A percentile compares a stretch with the other conserved stretches of the same genome.
These are phyloP conservation scores for Spatulosminthurus flaviceps DNA, from an alignment of 2,888 invertebrate genomes.

Conservation along the genomic window DNA sequence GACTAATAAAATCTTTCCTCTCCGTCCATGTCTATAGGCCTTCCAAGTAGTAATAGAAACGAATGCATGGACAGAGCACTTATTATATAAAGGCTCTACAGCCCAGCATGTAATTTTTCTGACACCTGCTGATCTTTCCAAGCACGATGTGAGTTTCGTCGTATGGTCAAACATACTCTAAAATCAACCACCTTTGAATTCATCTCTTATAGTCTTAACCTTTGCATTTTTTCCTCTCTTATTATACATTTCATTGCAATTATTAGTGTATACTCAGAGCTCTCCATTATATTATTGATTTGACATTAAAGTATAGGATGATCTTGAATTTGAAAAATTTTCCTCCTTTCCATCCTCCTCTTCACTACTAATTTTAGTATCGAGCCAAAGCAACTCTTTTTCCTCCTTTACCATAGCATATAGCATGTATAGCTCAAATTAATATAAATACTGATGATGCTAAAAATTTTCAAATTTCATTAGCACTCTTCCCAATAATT, in stretches of 20 bases:
- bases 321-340: too few species aligned
- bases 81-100: neutral
- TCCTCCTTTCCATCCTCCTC: too few species aligned
- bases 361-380: too few species aligned
- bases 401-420: neutral
- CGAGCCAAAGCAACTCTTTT: too few species aligned
- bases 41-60: too few species aligned
- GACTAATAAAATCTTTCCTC: slow-evolving; percentile 15
- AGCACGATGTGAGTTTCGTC: neutral
- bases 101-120: slow-evolving; percentile 11
- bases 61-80: neutral
- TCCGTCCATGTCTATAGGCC: neutral
- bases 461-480: neutral
- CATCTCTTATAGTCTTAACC: slow-evolving; percentile 4
- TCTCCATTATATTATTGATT: too few species aligned
- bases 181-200: neutral
- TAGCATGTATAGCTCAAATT: neutral
- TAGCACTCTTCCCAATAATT: neutral
- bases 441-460: neutral
- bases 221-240: slow-evolving; percentile 7
- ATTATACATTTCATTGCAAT: too few species aligned
- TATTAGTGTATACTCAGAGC: too few species aligned
- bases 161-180: too few species aligned
- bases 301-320: too few species aligned
- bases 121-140: slow-evolving; percentile 43